These are phyloP conservation scores for Galerucella calmariensis DNA, from an alignment of 2,888 invertebrate species.

Conservation along the genomic window DNA sequence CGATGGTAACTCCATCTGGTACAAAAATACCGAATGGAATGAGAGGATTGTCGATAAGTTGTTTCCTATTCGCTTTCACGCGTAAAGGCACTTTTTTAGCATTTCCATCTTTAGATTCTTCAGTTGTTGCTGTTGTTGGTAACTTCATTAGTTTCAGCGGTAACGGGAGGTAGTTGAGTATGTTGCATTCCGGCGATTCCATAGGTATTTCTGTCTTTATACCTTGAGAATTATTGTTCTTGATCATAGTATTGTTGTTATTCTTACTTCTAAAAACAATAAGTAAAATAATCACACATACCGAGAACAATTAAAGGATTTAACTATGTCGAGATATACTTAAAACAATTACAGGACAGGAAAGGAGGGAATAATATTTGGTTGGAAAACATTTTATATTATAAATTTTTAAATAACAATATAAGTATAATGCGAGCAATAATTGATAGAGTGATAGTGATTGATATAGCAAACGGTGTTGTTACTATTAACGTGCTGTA, in stretches of 20 bases:
- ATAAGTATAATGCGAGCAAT: too few species aligned
- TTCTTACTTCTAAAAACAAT: slow-evolving; percentile 44
- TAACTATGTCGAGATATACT: too few species aligned
- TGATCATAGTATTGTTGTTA: slow-evolving; percentile 43
- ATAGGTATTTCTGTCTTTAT: slow-evolving; percentile 35
- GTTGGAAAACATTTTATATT: too few species aligned
- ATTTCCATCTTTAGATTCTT: slow-evolving; percentile 2
- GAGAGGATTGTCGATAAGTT: slow-evolving; percentile 61
- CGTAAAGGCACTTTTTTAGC: slow-evolving; percentile 29
- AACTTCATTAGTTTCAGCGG: slow-evolving; percentile 48
- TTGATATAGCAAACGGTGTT: too few species aligned
- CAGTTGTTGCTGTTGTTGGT: slow-evolving; percentile 30
- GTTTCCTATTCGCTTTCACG: slow-evolving; percentile 36
- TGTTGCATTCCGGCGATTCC: slow-evolving; percentile 37
- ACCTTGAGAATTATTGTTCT: slow-evolving; percentile 34
- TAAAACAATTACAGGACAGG: too few species aligned
- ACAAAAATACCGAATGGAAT: slow-evolving; percentile 64
- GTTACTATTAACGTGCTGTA: too few species aligned
- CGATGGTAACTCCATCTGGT: slow-evolving; percentile 65
- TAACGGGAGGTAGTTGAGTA: slow-evolving; percentile 40
- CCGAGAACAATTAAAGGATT: background rate
- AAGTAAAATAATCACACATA: background rate
- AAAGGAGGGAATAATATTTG: too few species aligned
- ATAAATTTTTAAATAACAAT: too few species aligned
- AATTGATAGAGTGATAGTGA: too few species aligned